Evolutionary conservation across 2,888 invertebrate genomes (phyloP).

Genomic region (Synanthedon vespiformis): DNA sequence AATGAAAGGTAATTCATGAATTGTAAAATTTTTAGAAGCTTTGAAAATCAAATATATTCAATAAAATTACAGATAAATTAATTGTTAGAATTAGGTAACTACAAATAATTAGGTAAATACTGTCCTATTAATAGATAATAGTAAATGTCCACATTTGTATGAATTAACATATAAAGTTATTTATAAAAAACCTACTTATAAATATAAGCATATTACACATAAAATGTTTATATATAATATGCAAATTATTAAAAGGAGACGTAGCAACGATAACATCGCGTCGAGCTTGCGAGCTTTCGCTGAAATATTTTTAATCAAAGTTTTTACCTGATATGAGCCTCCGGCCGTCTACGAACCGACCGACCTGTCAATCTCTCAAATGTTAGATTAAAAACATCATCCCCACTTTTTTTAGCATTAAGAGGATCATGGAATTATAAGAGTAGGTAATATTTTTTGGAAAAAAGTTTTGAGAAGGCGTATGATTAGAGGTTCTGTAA

Average conservation of each 20-base stretch:
- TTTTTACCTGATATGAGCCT: constrained; percentile 56
- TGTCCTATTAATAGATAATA: too few species aligned
- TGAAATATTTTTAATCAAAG: constrained; percentile 69
- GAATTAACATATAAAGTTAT: neutral
- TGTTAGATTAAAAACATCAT: constrained; percentile 67
- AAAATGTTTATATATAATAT: neutral
- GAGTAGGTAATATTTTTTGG: constrained; percentile 13
- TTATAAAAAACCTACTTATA: neutral
- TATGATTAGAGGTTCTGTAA: constrained; percentile 62
- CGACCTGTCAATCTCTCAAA: constrained; percentile 69
- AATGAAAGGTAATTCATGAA: too few species aligned
- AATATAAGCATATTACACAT: too few species aligned
- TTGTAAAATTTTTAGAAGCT: too few species aligned
- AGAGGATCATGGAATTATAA: constrained; percentile 62
- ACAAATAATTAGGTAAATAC: too few species aligned
- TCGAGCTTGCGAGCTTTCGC: constrained; percentile 33
- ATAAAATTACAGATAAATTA: too few species aligned
- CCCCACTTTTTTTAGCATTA: constrained; percentile 60
- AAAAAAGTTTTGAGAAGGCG: constrained; percentile 25
- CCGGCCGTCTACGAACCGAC: constrained; percentile 43
- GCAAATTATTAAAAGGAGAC: constrained; percentile 9
- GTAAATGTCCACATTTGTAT: neutral
- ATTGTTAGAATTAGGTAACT: too few species aligned
- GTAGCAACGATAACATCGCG: constrained; percentile 27
- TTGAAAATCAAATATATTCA: too few species aligned